Evolutionary conservation across 2,113 vertebrate genomes (phyloP), one percentile per base, ranked within the genome.

Genomic region (Salminus brasiliensis): DNA sequence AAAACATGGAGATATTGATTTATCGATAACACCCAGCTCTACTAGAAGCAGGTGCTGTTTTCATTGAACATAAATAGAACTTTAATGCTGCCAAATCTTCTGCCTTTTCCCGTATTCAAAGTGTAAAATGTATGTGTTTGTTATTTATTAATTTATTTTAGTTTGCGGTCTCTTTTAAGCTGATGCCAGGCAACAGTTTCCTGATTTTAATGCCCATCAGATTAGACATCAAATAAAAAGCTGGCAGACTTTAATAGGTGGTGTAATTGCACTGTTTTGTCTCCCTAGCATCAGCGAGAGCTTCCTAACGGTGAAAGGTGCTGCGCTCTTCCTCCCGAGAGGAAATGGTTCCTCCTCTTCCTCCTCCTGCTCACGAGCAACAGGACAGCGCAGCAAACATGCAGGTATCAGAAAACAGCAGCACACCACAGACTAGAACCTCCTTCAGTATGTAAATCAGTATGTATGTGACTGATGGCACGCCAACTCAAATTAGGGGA

Each of bases 221-320:
- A 66, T 66, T 66, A 66, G 34, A 39, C 8, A 66, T 39, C 32
- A 66, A 12, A 66, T 9, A 63, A 66, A n/a, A 39, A 21, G 11
- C 32, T 32, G 13, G 4, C 4, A 32, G 1, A 18, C 7, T 39
- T 66, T 66, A 7, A 66, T 0, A 39, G 2, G 21, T 32, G 47
- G 18, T 66, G 73, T 7, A 41, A 23, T 25, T 43, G n/a, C 25
- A 41, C 70, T 57, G 27, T 39, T 76, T 12, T 74, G 5, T 1
- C 7, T 76, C 29, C 25, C 36, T 88, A 99, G 97, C 91, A 98
- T 98, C 93, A 98, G 95, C 39, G 97, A 99, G 91, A 99, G 95
- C 88, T 99, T 99, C 89, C 94, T 99, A 84, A 97, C 97, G 12
- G 98, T 99, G 49, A 99, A 99, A 93, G 98, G 98, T 47, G 97